These are phyloP conservation scores for Andinoacara biseriatus DNA, from an alignment of 2,113 vertebrate species.

Conservation along the genomic window DNA sequence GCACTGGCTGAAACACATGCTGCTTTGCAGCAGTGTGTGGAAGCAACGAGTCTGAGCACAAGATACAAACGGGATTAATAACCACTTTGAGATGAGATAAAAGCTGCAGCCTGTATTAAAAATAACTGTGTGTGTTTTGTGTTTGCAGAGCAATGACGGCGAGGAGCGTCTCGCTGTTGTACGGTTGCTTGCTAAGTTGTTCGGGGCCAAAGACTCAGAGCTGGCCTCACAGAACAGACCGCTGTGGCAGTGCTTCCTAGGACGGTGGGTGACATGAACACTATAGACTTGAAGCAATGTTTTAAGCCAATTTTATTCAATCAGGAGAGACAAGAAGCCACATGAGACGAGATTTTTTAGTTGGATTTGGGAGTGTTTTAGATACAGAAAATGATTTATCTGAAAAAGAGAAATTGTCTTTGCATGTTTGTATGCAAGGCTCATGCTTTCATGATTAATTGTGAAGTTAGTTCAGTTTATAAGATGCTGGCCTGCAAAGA, in stretches of 20 bases:
- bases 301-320: not conserved
- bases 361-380: too few species aligned
- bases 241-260: slow-evolving; percentile 98
- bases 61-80: not conserved
- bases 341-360: not conserved
- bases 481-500: too few species aligned
- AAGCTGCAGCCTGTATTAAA: not conserved
- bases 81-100: not conserved
- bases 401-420: not conserved
- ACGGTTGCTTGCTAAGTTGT: slow-evolving; percentile 94
- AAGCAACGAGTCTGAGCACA: not conserved
- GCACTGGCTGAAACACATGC: not conserved
- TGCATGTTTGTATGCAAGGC: not conserved
- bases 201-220: slow-evolving; percentile 98
- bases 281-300: not conserved
- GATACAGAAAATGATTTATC: too few species aligned
- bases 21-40: not conserved
- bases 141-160: slow-evolving; percentile 92
- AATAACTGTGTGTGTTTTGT: not conserved
- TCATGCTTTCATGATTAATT: not conserved
- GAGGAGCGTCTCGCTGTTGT: slow-evolving; percentile 98
- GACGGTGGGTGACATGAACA: slow-evolving; percentile 83
- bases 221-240: slow-evolving; percentile 96
- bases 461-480: not conserved
- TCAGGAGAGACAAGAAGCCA: not conserved